These are phyloP conservation scores for Micromesistius poutassou DNA, from an alignment of 2,797 vertebrate species.

Conservation along the genomic window DNA sequence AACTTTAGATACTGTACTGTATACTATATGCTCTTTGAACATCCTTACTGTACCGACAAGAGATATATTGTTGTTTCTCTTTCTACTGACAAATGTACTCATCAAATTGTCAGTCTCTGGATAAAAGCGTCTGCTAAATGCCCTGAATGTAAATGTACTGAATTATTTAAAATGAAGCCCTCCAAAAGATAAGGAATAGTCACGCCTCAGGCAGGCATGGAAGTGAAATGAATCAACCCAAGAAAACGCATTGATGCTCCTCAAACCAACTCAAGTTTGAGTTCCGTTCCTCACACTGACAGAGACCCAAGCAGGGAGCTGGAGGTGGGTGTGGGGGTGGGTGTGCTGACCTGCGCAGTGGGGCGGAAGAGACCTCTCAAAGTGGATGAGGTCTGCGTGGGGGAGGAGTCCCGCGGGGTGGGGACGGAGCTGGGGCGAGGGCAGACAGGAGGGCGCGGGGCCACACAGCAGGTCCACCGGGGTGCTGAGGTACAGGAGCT, in stretches of 20 bases:
- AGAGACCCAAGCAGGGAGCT: not conserved
- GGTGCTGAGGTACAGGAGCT: slow-evolving; percentile 81
- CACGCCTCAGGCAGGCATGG: not conserved
- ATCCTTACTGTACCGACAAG: too few species aligned
- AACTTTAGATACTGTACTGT: too few species aligned
- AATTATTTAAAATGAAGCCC: too few species aligned
- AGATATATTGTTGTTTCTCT: too few species aligned
- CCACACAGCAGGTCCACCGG: slow-evolving; percentile 90
- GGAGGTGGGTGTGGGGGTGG: not conserved
- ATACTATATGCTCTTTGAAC: too few species aligned
- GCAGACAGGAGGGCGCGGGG: slow-evolving; percentile 92
- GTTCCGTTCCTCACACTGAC: not conserved
- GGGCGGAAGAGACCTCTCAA: slow-evolving; percentile 68
- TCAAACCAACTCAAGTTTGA: not conserved
- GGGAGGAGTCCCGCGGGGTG: slow-evolving; percentile 80
- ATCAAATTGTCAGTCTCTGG: too few species aligned
- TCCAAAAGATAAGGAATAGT: not conserved
- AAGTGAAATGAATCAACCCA: not conserved
- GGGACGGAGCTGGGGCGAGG: slow-evolving; percentile 91
- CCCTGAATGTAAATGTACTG: too few species aligned
- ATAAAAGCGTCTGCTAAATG: too few species aligned
- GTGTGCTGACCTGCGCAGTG: slow-evolving; percentile 52
- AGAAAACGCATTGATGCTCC: too few species aligned
- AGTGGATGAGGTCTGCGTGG: slow-evolving; percentile 84
- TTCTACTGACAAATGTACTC: too few species aligned